Evolutionary conservation across 2,797 vertebrate genomes (phyloP).

Genomic region (Lepidocolaptes lacrymiger): DNA sequence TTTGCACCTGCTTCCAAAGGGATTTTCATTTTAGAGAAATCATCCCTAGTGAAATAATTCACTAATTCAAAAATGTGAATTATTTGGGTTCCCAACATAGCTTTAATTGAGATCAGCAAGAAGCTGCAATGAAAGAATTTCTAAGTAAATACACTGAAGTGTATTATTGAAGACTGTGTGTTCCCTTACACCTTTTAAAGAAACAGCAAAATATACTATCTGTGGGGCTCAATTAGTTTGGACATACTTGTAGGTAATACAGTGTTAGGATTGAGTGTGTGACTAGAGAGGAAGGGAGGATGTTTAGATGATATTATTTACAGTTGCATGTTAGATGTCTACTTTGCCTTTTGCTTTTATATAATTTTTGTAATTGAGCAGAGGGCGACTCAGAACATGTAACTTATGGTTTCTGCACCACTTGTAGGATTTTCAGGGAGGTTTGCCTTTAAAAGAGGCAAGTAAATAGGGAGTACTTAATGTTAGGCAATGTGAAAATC

Average conservation of each 20-base stretch:
- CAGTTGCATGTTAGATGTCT: not conserved
- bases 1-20: not conserved
- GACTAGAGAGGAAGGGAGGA: not conserved
- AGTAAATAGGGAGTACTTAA: not conserved
- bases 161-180: not conserved
- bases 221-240: not conserved
- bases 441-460: not conserved
- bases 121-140: not conserved
- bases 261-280: not conserved
- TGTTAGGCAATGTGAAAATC: not conserved
- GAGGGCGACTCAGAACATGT: not conserved
- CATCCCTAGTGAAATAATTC: not conserved
- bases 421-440: not conserved
- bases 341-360: not conserved
- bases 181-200: not conserved
- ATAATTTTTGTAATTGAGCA: not conserved
- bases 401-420: not conserved
- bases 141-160: not conserved
- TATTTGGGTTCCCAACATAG: not conserved
- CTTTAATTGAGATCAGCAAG: not conserved
- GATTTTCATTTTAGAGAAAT: not conserved
- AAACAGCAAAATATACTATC: not conserved
- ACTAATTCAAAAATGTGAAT: not conserved
- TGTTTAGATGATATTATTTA: not conserved
- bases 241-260: not conserved